Conservation (phyloP, 2,888 invertebrate species). For the Geotrupes spiniger region DNA sequence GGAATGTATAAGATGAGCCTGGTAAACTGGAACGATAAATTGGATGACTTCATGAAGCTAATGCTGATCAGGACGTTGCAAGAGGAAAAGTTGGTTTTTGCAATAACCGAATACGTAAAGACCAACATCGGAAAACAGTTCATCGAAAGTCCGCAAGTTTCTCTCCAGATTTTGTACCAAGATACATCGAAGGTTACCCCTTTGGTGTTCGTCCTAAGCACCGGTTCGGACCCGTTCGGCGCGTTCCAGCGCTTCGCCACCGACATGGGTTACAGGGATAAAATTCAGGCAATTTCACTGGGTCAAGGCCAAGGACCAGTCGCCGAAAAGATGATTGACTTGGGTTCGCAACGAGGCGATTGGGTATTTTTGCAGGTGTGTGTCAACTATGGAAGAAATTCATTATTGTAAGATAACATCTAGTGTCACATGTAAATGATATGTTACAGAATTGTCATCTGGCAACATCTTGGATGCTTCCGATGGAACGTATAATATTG, state of each 20-base stretch:
- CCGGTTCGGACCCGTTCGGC: constrained; percentile 86
- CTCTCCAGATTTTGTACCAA: constrained; percentile 62
- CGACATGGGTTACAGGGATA: constrained; percentile 68
- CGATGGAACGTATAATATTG: constrained; percentile 75
- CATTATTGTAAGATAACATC: too few species aligned
- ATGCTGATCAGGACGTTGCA: constrained; percentile 73
- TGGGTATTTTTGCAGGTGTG: constrained; percentile 86
- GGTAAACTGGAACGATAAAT: constrained; percentile 60
- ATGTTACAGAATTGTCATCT: constrained; percentile 85
- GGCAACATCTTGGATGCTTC: constrained; percentile 90
- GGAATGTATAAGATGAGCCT: constrained; percentile 22
- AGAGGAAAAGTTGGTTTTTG: constrained; percentile 79
- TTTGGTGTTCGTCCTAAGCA: constrained; percentile 80
- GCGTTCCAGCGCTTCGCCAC: constrained; percentile 78
- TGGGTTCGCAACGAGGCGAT: constrained; percentile 69
- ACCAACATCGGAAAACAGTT: constrained; percentile 73
- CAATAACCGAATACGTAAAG: constrained; percentile 76
- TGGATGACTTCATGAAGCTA: constrained; percentile 75
- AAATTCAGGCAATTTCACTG: constrained; percentile 78
- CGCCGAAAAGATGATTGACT: constrained; percentile 76
- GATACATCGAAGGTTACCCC: constrained; percentile 74
- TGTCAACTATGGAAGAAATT: too few species aligned
- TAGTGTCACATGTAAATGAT: too few species aligned
- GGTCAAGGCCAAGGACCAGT: constrained; percentile 90
- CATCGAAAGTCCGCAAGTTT: constrained; percentile 77